These are phyloP conservation scores for Pipistrellus nathusii DNA, from an alignment of 2,797 vertebrate species.

Conservation along the genomic window DNA sequence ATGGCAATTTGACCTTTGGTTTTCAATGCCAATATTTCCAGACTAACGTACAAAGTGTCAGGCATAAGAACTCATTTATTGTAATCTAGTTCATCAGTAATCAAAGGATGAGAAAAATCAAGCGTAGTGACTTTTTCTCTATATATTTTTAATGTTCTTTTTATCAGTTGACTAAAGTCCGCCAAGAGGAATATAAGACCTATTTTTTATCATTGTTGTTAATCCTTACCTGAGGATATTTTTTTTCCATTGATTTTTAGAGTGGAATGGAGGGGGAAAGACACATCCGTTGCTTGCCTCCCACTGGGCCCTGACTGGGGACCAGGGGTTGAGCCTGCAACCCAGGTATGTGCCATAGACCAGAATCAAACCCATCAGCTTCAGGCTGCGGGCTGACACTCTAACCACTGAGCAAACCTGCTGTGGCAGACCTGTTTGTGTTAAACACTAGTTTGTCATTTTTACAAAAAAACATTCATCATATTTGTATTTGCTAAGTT, in stretches of 20 bases:
- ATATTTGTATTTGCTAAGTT: slow-evolving; percentile 18
- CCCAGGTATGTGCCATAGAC: too few species aligned
- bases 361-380: too few species aligned
- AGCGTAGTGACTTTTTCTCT: neutral
- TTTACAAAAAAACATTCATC: neutral
- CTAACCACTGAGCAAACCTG: too few species aligned
- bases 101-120: slow-evolving; percentile 53
- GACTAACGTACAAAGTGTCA: slow-evolving; percentile 30
- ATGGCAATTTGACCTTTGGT: neutral
- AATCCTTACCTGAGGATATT: too few species aligned
- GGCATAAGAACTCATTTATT: slow-evolving; percentile 36
- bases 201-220: neutral
- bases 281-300: too few species aligned
- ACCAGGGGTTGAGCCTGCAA: too few species aligned
- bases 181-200: neutral
- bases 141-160: neutral
- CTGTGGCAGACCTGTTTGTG: too few species aligned
- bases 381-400: too few species aligned
- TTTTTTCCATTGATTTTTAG: too few species aligned
- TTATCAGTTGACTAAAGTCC: neutral
- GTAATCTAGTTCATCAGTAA: slow-evolving; percentile 7
- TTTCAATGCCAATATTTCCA: slow-evolving; percentile 30
- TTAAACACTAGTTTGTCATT: neutral
- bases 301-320: too few species aligned
- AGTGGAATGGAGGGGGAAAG: too few species aligned